Percentiles rank a stretch among this genome's conserved stretches.
Conservation (phyloP, 1,140 invertebrate genomes). For the Zaprionus davidi region DNA sequence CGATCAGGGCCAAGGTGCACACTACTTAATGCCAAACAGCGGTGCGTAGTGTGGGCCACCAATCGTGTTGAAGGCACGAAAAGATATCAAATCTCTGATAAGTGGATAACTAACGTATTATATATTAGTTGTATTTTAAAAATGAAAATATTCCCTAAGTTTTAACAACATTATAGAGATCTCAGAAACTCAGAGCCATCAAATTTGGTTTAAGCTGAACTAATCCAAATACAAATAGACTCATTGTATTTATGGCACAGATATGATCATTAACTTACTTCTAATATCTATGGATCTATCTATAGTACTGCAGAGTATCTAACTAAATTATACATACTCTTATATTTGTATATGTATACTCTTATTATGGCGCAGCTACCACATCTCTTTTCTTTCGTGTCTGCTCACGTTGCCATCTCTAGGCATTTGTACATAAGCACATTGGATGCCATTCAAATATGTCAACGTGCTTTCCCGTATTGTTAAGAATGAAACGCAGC, state of each 20-base stretch:
- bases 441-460: slow-evolving; percentile 67
- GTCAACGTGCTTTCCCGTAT: slow-evolving; percentile 19
- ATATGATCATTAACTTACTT: not conserved
- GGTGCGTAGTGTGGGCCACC: not conserved
- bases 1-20: slow-evolving; percentile 12
- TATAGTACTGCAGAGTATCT: too few species aligned
- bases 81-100: not conserved
- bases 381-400: not conserved
- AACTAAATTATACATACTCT: too few species aligned
- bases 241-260: not conserved
- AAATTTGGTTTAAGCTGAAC: not conserved
- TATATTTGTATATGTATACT: not conserved
- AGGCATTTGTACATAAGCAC: slow-evolving; percentile 13
- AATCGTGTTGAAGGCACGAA: not conserved
- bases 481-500: slow-evolving; percentile 40
- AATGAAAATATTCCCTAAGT: not conserved
- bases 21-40: not conserved
- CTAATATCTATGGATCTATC: too few species aligned
- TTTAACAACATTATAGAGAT: not conserved
- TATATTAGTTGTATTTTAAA: too few species aligned
- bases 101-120: too few species aligned
- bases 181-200: not conserved
- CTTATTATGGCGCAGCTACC: not conserved
- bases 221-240: not conserved
- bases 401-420: slow-evolving; percentile 6